phyloP scores from a whole-genome alignment of 2,888 invertebrate species.

The Drosophila mimetica region DNA sequence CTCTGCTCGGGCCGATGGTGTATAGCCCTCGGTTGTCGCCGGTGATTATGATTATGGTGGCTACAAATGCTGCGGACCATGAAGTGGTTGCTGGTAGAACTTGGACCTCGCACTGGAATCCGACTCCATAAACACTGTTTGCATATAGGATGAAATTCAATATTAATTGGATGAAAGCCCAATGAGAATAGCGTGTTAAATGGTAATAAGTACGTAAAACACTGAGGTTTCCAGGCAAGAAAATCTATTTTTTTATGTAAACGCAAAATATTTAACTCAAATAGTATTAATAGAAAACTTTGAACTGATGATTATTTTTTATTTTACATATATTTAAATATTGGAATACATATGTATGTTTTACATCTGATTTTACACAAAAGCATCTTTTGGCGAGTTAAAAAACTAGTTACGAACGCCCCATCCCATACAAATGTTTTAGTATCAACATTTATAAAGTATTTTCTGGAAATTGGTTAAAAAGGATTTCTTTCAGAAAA shows the following conservation, averaged over 20 bases:
- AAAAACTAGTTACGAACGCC: too few species aligned
- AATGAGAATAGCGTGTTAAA: constrained; percentile 14
- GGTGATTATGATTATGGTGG: constrained; percentile 45
- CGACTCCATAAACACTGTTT: constrained; percentile 17
- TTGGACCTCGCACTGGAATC: background rate
- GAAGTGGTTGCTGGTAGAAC: constrained; percentile 42
- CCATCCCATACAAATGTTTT: too few species aligned
- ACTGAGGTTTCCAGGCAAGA: background rate
- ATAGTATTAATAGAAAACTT: too few species aligned
- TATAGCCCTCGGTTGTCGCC: constrained; percentile 44
- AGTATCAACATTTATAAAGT: too few species aligned
- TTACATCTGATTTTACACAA: too few species aligned
- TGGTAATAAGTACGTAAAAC: background rate
- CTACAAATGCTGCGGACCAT: constrained; percentile 49
- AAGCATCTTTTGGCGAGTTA: too few species aligned
- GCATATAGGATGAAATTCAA: constrained; percentile 32
- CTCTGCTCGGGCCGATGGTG: constrained; percentile 54
- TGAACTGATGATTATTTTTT: too few species aligned
- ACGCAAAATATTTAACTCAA: too few species aligned
- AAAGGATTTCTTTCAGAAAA: too few species aligned
- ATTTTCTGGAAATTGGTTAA: too few species aligned
- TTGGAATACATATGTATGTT: too few species aligned
- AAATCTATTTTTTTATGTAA: background rate
- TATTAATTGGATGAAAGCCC: constrained; percentile 20
- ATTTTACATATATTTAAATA: too few species aligned